Percentiles rank a stretch among this genome's conserved stretches.
These are phyloP conservation scores for Allolobophora icterica DNA, from an alignment of 2,888 invertebrate species.

Conservation along the genomic window DNA sequence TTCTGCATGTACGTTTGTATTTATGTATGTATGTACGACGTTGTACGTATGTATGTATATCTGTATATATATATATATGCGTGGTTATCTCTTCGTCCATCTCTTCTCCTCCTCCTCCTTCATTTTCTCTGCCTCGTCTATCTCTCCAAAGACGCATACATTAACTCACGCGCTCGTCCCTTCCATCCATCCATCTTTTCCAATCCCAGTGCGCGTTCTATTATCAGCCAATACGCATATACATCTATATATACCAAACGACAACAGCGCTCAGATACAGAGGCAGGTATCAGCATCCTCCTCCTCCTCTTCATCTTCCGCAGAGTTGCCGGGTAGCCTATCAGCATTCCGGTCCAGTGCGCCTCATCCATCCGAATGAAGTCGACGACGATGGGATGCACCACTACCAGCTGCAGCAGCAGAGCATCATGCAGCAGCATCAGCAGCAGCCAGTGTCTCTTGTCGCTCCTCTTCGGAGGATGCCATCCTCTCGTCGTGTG, in stretches of 20 bases:
- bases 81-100: no score
- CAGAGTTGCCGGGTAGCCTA: not conserved
- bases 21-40: no score
- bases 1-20: no score
- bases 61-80: no score
- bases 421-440: not conserved
- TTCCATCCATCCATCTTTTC: not conserved
- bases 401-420: not conserved
- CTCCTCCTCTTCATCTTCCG: not conserved
- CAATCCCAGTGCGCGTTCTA: not conserved
- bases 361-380: not conserved
- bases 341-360: constrained; percentile 3
- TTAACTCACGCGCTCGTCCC: not conserved
- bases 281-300: constrained; percentile 17
- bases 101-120: no score
- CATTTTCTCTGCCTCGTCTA: not conserved
- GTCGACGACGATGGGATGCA: not conserved
- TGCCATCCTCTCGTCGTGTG: not conserved
- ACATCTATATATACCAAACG: not conserved
- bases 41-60: no score
- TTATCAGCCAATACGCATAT: not conserved
- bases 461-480: not conserved
- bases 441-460: not conserved
- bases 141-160: not conserved
- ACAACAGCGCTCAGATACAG: not conserved